phyloP scores from a whole-genome alignment of 2,797 vertebrate genomes.

The Pangasius djambal region DNA sequence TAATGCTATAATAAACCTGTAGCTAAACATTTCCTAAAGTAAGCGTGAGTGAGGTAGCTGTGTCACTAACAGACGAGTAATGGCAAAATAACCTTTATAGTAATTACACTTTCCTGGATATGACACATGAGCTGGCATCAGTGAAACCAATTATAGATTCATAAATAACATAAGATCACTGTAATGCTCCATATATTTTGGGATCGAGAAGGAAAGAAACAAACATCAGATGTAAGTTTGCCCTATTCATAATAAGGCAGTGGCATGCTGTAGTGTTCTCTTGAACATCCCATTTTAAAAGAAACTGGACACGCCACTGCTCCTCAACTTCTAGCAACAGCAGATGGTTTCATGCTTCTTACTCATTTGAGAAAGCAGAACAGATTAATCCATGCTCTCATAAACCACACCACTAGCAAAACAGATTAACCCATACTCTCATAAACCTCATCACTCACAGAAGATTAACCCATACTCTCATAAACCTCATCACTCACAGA shows the following conservation, averaged over 20 bases:
- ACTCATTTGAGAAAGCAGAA: neutral
- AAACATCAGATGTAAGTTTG: neutral
- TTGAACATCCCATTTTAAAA: neutral
- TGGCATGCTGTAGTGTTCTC: neutral
- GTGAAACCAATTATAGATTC: neutral
- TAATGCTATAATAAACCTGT: neutral
- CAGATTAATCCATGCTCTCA: too few relatives aligned
- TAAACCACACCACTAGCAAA: too few relatives aligned
- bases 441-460: neutral
- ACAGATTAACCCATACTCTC: neutral
- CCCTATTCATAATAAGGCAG: neutral
- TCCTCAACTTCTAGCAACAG: neutral
- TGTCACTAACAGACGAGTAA: neutral
- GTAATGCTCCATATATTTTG: neutral
- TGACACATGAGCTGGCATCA: neutral
- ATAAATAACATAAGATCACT: neutral
- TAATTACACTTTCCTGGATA: neutral
- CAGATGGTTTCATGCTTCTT: neutral
- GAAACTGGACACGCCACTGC: neutral
- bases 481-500: neutral
- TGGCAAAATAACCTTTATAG: neutral
- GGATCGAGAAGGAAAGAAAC: neutral
- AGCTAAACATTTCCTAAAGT: neutral
- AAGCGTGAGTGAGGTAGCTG: neutral
- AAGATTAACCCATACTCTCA: neutral